Base-by-base conservation (phyloP, 1,140 invertebrate genomes). In the Eupristina koningsbergeri region DNA sequence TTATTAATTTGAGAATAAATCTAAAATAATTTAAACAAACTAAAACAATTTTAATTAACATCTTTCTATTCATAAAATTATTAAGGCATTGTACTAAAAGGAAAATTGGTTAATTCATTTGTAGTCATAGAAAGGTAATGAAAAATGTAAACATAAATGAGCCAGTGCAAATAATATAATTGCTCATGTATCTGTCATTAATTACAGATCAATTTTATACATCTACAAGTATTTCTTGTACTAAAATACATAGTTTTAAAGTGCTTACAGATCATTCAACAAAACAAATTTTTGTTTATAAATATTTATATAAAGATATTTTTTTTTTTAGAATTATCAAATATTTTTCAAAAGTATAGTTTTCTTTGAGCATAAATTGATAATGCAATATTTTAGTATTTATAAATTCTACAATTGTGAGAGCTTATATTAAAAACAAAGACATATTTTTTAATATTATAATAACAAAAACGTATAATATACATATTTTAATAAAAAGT, bases 191-290 rank as follows among this genome's bases (percentile, higher is more conserved):
- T 58, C 22, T 84, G 78, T 84, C 34, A 75, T 61, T 79, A 80
- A 58, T 84, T 76, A 76, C 78, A 84, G 58, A 84, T 84, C 71
- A 67, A 22, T 84, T 80, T 84, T 80, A 50, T 81, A 80, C 47
- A 84, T 77, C 71, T 84, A 80, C 76, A 84, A 84, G 81, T 74
- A 76, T 50, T 83, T 82, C 84, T 84, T 81, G 71, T 83, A 69
- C 53, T 85, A 80, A 74, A 86, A 78, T 85, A 85, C 84, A 85
- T 81, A 85, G 76, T 80, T 80, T 81, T 61, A 15, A 71, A 79
- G 71, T 76, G 71, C 74, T 53, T 80, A 76, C 61, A 80, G 71
- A 81, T 84, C 29, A 39, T 81, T 29, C 8, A 76, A 85, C 61
- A 47, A 74, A 34, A 75, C 26, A 75, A 80, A 64, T 79, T 83